Conservation (phyloP, 2,113 vertebrate genomes). For the Eretmochelys imbricata region DNA sequence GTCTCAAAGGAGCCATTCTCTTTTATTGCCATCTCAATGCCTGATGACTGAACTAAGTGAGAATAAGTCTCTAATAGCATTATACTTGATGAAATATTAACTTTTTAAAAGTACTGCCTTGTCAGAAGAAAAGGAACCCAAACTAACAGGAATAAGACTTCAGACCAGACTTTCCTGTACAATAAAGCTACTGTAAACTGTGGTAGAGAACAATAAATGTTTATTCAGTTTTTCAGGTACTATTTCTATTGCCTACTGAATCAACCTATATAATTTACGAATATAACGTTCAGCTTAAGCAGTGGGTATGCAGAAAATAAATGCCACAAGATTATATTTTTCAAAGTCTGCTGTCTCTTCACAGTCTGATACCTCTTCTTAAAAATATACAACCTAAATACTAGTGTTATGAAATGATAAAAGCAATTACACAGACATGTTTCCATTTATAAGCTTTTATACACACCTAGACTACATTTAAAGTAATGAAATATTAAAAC, state of each 20-base stretch:
- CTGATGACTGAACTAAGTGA: conserved; percentile 97
- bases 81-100: conserved; percentile 95
- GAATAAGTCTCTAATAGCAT: conserved; percentile 98
- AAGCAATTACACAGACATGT: conserved; percentile 60
- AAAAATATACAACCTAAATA: conserved; percentile 23
- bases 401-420: not conserved
- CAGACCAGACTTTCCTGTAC: not conserved
- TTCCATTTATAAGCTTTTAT: conserved; percentile 66
- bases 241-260: not conserved
- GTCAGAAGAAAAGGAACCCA: conserved; percentile 73
- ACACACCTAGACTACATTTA: conserved; percentile 65
- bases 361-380: conserved; percentile 29
- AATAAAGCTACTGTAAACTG: not conserved
- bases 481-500: conserved; percentile 81
- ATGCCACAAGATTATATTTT: conserved; percentile 18
- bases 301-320: conserved; percentile 21
- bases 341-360: not conserved
- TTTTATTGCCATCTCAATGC: conserved; percentile 97
- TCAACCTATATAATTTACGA: not conserved
- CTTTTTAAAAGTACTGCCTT: conserved; percentile 83
- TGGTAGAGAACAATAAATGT: not conserved
- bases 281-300: not conserved
- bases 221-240: not conserved
- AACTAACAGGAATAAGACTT: conserved; percentile 40
- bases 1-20: conserved; percentile 97